Base-by-base conservation (phyloP, 2,888 invertebrate species). In the Sarcophaga subvicina region DNA sequence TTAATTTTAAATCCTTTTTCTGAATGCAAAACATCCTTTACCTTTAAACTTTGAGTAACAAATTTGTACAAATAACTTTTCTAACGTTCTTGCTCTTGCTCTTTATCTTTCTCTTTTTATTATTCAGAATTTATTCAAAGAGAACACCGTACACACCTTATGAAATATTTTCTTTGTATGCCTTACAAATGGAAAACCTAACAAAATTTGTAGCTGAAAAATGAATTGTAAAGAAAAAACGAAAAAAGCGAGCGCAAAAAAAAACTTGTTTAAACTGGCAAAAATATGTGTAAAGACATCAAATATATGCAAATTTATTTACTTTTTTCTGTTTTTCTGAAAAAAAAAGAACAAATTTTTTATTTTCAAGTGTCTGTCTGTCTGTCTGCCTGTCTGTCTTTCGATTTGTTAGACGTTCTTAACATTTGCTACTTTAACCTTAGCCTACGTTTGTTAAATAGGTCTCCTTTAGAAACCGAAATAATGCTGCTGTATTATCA, bases 261-360 rank as follows among this genome's bases (percentile, higher is more conserved):
- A 63, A n/a, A 45, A n/a, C 2, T 47, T 49, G 54, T 3, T 47
- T 47, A 60, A 72, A 37, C 8, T 37, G n/a, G 45, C 5, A 60
- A 20, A 27, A 62, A 37, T 37, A 37, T 37, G 37, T 37, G 69
- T 45, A 49, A 25, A 63, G 25, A 63, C 63, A 63, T 63, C 73
- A 63, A 63, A 64, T 49, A 64, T 75, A 75, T 75, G 75, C 63
- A 75, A 75, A 75, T 75, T 64, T 75, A 64, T 75, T 75, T 75
- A 37, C 8, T 37, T 37, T 8, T 37, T 37, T 27, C 6, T 6
- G 6, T 37, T 37, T 37, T 37, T 37, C 10, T 37, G 10, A 37
- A 37, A 37, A 37, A 37, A 10, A 10, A 37, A 37, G 10, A 37
- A 37, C 37, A 37, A 8, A 0, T 37, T 37, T 37, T 37, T 37